Base-by-base conservation (phyloP, 1,140 invertebrate species). In the Listronotus oregonensis region DNA sequence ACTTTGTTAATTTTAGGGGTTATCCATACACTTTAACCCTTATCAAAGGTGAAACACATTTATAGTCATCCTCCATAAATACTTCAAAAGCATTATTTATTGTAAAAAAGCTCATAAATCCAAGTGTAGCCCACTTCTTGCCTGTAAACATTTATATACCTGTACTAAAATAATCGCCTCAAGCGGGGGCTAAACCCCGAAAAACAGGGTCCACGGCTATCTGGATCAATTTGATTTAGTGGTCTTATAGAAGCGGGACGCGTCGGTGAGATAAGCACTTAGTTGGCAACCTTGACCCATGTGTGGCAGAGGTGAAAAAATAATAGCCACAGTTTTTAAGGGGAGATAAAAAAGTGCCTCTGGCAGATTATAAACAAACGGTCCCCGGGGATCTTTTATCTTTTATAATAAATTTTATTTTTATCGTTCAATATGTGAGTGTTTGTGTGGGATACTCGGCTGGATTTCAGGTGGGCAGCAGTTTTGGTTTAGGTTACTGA, bases 331-430 rank as follows among this genome's bases (percentile, higher is more conserved):
- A 63, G 49, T 63, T 37, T 44, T 47, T 50, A 63, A 54, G 60
- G 60, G 60, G 60, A 63, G 60, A 63, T 63, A 63, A 63, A 54
- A 37, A 54, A 54, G 34, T 44, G 49, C 60, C 50, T n/a, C 50
- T 63, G 60, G 60, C 51, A 63, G 60, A 63, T 54, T 63, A 63
- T 63, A 63, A 63, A 63, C 60, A 63, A 63, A 46, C 60, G 60
- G 39, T 32, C 60, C 31, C 60, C 39, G 27, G 60, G 58, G 60
- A 50, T 18, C 6, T 31, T 63, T 63, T 63, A 63, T 63, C 60
- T 54, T 63, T 63, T 63, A 63, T 63, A 63, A 63, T 63, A 63
- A 63, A 63, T 63, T 63, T 15, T 15, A 39, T 14, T 12, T 63
- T 63, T 63, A 63, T 63, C 60, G 51, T 50, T 54, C 60, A 54